Evolutionary conservation across 2,797 vertebrate species (phyloP).

Genomic region (Danio aesculapii): DNA sequence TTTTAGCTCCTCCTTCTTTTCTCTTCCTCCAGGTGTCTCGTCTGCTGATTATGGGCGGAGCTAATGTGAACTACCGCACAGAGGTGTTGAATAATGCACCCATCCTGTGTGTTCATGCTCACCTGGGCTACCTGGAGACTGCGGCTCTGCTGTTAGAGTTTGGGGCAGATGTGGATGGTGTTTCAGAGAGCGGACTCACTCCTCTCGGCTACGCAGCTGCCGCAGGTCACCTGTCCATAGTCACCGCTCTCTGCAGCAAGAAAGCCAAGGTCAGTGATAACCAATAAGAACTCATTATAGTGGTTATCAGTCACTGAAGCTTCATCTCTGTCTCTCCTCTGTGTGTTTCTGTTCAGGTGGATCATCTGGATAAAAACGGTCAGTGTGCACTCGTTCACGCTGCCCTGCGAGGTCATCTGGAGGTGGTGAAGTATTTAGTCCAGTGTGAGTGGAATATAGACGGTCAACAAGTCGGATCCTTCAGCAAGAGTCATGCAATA

Average conservation of each 20-base stretch:
- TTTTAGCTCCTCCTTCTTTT: background rate
- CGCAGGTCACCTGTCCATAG: constrained; percentile 88
- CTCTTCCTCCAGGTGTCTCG: constrained; percentile 86
- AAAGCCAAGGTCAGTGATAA: constrained; percentile 86
- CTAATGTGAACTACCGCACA: constrained; percentile 90
- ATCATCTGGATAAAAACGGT: constrained; percentile 92
- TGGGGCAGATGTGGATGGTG: constrained; percentile 89
- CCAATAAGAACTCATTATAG: background rate
- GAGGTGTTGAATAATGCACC: constrained; percentile 94
- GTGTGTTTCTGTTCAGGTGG: constrained; percentile 78
- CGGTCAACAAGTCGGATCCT: constrained; percentile 83
- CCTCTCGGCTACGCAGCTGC: constrained; percentile 92
- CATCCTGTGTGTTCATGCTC: constrained; percentile 91
- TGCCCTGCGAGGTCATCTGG: constrained; percentile 88
- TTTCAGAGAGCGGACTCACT: constrained; percentile 91
- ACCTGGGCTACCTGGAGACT: constrained; percentile 92
- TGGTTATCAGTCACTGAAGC: background rate
- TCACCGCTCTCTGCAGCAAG: constrained; percentile 88
- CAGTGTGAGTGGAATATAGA: constrained; percentile 91
- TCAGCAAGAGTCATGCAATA: constrained; percentile 90
- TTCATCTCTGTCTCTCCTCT: background rate
- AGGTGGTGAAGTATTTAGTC: constrained; percentile 92
- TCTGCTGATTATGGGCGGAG: constrained; percentile 90
- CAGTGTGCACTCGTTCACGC: constrained; percentile 94
- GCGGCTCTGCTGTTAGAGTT: constrained; percentile 91